These are phyloP conservation scores for Hassar affinis DNA, from an alignment of 2,113 vertebrate genomes.

Conservation along the genomic window DNA sequence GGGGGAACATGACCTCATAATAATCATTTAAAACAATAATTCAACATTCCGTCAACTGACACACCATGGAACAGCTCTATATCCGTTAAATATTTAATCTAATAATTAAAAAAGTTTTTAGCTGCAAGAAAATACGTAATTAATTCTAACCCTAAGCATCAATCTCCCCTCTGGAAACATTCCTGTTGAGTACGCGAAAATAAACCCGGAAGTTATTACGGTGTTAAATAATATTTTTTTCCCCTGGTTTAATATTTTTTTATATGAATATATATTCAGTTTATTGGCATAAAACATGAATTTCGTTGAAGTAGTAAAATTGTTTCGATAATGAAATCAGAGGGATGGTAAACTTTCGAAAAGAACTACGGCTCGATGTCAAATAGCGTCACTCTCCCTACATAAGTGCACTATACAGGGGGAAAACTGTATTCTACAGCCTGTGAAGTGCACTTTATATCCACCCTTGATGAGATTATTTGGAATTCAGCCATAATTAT, in stretches of 20 bases:
- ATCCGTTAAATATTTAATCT: not conserved
- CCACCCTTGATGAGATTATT: not conserved
- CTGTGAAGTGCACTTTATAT: not conserved
- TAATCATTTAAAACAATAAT: not conserved
- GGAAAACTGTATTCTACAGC: not conserved
- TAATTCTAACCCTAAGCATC: rapidly evolving
- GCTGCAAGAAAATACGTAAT: not conserved
- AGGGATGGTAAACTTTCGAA: not conserved
- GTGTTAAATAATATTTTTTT: not conserved
- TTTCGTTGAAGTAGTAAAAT: not conserved
- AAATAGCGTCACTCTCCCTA: not conserved
- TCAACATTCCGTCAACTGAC: not conserved
- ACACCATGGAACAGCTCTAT: no score
- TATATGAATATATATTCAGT: not conserved
- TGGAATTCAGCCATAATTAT: not conserved
- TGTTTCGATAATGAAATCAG: not conserved
- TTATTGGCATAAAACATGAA: no score
- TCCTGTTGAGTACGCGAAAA: not conserved
- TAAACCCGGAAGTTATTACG: constrained; percentile 18
- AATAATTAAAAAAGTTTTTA: not conserved
- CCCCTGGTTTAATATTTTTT: not conserved
- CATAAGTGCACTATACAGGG: not conserved
- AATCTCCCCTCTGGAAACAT: not conserved
- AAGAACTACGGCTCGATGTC: not conserved
- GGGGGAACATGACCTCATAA: not conserved